Evolutionary conservation across 2,113 vertebrate genomes (phyloP).

Genomic region (Malaclemys terrapin): DNA sequence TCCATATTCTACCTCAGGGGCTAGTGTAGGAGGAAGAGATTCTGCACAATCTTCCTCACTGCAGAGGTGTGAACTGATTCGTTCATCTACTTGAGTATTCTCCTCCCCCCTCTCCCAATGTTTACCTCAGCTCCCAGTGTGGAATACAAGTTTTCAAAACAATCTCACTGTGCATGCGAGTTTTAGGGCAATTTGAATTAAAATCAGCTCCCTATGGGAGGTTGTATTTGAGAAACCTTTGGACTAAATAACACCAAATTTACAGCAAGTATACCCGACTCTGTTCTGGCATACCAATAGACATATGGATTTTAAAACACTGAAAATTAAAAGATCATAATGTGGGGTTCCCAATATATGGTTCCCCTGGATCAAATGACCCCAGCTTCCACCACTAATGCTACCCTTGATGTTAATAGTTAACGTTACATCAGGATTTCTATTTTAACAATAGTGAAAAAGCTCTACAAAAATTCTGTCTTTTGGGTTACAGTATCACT

Average conservation of each 20-base stretch:
- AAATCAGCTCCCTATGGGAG: neutral
- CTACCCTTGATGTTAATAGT: neutral
- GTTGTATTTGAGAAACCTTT: neutral
- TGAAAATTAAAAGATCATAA: neutral
- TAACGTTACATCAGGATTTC: neutral
- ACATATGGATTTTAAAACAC: neutral
- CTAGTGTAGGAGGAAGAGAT: neutral
- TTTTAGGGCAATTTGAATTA: neutral
- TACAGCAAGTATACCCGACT: neutral
- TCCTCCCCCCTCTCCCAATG: neutral
- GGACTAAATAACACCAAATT: neutral
- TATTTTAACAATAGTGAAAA: neutral
- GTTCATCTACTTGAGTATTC: neutral
- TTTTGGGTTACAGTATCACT: neutral
- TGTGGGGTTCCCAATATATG: neutral
- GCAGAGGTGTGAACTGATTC: neutral
- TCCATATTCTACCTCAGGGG: neutral
- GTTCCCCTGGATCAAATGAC: neutral
- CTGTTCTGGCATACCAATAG: accelerated
- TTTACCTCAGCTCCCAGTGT: neutral
- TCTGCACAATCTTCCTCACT: neutral
- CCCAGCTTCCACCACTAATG: neutral
- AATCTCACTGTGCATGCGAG: neutral
- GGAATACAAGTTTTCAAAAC: neutral
- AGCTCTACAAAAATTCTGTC: neutral